Base-by-base conservation (phyloP, 2,888 invertebrate genomes). In the Drosophila demipolita region DNA sequence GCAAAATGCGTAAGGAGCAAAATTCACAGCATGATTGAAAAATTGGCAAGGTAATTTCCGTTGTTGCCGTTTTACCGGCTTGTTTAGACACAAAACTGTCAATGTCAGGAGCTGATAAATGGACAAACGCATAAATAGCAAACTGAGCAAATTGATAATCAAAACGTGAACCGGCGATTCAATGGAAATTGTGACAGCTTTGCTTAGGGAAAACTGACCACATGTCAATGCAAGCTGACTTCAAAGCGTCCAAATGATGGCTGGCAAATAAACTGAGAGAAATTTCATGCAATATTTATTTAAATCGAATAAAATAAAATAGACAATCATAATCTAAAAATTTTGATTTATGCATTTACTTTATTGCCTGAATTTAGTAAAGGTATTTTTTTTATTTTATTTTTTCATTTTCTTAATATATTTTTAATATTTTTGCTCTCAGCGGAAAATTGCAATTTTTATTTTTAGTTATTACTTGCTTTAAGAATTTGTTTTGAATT, bases 151-250 rank as follows among this genome's bases (percentile, higher is more conserved):
- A 61, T 52, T 71, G 70, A 67, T 69, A 73, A 75, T 72, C 55
- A 75, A 67, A 68, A 32, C 26, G 50, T 42, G 15, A 57, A 9
- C 57, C 29, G 55, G 26, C 38, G 26, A 38, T 17, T 26, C 26
- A 36, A 26, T 26, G 1, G 23, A 36, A 54, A 54, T 36, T 36
- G 54, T 79, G 84, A 81, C 82, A 84, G 79, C 70, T 69, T 48
- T 61, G 33, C 50, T 64, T 49, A 49, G 72, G 77, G 77, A 79
- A 81, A 87, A 81, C 72, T 83, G 82, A 77, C 88, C 85, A 85
- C 88, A 87, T 87, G 85, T 85, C 85, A 83, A 85, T 81, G 80
- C 72, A 81, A 77, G 58, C 74, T 63, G 77, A 88, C 88, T 85
- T 85, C 85, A 85, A 85, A 85, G 85, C 85, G 77, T 73, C 82